Evolutionary conservation across 1,140 invertebrate species (phyloP).

Genomic region (Condylostylus longicornis): DNA sequence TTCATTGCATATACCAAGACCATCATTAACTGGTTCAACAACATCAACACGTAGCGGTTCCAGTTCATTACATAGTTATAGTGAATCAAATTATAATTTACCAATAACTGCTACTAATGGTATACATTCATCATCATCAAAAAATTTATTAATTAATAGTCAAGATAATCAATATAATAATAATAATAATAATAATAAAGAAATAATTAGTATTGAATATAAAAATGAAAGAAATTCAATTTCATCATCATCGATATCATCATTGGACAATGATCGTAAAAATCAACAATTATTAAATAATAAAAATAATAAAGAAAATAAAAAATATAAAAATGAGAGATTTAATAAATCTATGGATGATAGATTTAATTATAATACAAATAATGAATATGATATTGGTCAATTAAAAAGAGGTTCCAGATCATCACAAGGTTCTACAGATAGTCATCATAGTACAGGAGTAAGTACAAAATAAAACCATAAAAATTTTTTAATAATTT

Average conservation of each 20-base stretch:
- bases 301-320: too few species aligned
- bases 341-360: not conserved
- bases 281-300: too few species aligned
- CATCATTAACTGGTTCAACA: constrained; percentile 51
- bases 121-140: too few species aligned
- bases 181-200: too few species aligned
- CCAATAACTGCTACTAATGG: constrained; percentile 20
- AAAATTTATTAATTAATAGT: too few species aligned
- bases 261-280: too few species aligned
- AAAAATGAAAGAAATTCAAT: too few species aligned
- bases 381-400: too few species aligned
- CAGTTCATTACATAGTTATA: constrained; percentile 33
- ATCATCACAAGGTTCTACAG: constrained; percentile 56
- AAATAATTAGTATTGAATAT: too few species aligned
- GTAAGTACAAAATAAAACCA: constrained; percentile 35
- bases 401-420: constrained; percentile 42
- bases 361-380: not conserved
- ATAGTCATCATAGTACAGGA: constrained; percentile 60
- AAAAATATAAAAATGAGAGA: too few species aligned
- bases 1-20: constrained; percentile 62
- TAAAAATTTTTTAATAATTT: not conserved
- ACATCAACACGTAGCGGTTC: constrained; percentile 39
- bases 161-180: too few species aligned
- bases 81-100: constrained; percentile 16
- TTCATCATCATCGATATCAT: too few species aligned